phyloP scores from a whole-genome alignment of 2,113 vertebrate genomes.

The Sylvilagus bachmani region DNA sequence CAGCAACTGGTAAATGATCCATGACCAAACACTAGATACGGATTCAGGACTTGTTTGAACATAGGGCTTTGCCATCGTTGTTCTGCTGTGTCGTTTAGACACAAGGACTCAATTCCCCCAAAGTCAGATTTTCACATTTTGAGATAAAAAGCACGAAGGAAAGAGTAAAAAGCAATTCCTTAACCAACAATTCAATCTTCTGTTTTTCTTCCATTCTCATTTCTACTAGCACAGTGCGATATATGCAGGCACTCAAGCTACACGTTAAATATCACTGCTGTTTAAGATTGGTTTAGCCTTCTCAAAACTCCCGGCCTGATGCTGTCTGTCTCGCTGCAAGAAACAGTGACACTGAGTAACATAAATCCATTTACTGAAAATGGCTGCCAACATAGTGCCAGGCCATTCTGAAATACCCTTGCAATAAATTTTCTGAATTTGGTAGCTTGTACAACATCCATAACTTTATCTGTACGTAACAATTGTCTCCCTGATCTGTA shows the following conservation, averaged over 20 bases:
- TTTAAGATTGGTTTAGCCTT: conserved; percentile 50
- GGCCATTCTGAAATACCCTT: conserved; percentile 21
- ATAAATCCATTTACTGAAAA: conserved; percentile 66
- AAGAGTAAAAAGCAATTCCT: conserved; percentile 39
- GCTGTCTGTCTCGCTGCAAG: conserved; percentile 49
- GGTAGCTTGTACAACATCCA: conserved; percentile 22
- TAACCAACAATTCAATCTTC: conserved; percentile 52
- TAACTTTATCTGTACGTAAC: conserved; percentile 62
- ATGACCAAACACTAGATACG: conserved; percentile 22
- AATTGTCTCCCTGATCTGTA: conserved; percentile 56
- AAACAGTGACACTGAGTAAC: conserved; percentile 41
- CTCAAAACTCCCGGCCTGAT: not conserved
- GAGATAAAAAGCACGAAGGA: conserved; percentile 45
- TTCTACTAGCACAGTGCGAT: not conserved
- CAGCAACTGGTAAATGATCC: conserved; percentile 53
- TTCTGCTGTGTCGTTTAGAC: conserved; percentile 63
- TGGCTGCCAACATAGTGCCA: conserved; percentile 37
- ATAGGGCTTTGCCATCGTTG: not conserved
- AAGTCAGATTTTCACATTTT: conserved; percentile 45
- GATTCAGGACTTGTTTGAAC: conserved; percentile 40
- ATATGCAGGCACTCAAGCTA: conserved; percentile 11
- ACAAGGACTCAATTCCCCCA: not conserved
- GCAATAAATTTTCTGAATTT: conserved; percentile 50
- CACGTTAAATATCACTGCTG: conserved; percentile 22
- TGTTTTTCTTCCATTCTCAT: conserved; percentile 61